A percentile compares a stretch with the other conserved stretches of the same genome.
These are phyloP conservation scores for Porites cylindrica DNA, from an alignment of 92 coral and sea anemone genomes.

Conservation along the genomic window DNA sequence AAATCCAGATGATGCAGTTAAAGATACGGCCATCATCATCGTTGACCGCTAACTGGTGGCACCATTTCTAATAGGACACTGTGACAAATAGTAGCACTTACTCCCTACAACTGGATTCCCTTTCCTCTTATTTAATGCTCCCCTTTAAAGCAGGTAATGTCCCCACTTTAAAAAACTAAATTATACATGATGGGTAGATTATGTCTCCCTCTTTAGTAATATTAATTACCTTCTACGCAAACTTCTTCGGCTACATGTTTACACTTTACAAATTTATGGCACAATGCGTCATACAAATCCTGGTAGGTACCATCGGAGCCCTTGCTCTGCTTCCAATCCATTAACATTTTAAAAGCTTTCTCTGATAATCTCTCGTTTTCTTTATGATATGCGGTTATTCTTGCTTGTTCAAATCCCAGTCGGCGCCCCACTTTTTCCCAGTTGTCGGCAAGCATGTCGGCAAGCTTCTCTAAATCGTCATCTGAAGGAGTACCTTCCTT, in stretches of 20 bases:
- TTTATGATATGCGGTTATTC: neutral
- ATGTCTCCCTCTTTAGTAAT: too few relatives aligned
- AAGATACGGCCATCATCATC: too few relatives aligned
- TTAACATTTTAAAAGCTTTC: neutral
- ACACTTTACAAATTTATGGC: neutral
- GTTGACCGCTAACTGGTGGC: too few relatives aligned
- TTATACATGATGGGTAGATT: too few relatives aligned
- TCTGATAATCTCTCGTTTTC: neutral
- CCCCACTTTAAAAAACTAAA: too few relatives aligned
- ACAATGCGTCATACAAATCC: neutral
- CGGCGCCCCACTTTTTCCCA: conserved; percentile 3
- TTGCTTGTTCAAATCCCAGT: neutral
- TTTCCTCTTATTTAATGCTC: too few relatives aligned
- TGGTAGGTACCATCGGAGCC: conserved; percentile 2
- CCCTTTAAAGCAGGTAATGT: too few relatives aligned
- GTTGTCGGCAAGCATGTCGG: neutral
- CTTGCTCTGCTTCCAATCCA: neutral
- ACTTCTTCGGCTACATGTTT: neutral
- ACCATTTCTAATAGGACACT: too few relatives aligned
- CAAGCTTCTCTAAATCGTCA: neutral
- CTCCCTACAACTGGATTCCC: too few relatives aligned
- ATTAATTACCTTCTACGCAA: too few relatives aligned
- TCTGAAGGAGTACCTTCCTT: neutral
- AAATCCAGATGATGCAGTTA: too few relatives aligned
- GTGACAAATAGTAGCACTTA: too few relatives aligned